Evolutionary conservation across 2,797 vertebrate genomes (phyloP), one percentile per base, ranked within the genome.

Genomic region (Acestrorhynchus altus): DNA sequence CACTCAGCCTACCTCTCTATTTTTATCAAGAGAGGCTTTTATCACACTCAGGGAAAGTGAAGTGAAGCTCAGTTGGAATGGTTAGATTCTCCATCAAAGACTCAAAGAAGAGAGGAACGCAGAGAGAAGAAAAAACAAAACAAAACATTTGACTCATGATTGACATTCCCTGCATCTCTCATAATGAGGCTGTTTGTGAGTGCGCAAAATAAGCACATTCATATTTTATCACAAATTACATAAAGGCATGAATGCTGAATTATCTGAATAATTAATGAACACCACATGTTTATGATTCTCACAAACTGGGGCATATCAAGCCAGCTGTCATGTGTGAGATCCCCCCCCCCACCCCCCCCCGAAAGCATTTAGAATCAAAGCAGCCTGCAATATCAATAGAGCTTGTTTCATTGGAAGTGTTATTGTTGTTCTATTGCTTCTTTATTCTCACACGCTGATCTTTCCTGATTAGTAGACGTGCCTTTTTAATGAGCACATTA

Each of bases 221-320:
- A 64, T 74, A 56, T 76, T 82, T 63, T 31, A 61, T 61, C 47
- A 65, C 49, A 52, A 74, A 51, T 74, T 56, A 51, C 16, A 72
- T 69, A 74, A 51, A 81, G 24, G 24, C 31, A 74, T 78, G 46
- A 66, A 71, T 57, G 13, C 11, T 31, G 20, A 49, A 79, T 60
- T 51, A 26, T 52, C 60, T 77, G 60, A 74, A 71, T 77, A 74
- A 71, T 28, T 71, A 18, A 77, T 79, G 31, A 49, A 46, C 39
- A 24, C 11, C 2, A 52, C 16, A 61, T 51, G 51, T n/a, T 28
- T 63, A 28, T 76, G 66, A 4, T 61, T 68, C 49, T 22, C 56
- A 51, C 52, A 74, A 75, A 49, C 42, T 60, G 51, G 61, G 18
- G 40, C 16, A 60, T 71, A 11, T 63, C 28, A 64, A 63, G 28